Base-by-base conservation (phyloP, 2,113 vertebrate species). In the Barbus barbus region DNA sequence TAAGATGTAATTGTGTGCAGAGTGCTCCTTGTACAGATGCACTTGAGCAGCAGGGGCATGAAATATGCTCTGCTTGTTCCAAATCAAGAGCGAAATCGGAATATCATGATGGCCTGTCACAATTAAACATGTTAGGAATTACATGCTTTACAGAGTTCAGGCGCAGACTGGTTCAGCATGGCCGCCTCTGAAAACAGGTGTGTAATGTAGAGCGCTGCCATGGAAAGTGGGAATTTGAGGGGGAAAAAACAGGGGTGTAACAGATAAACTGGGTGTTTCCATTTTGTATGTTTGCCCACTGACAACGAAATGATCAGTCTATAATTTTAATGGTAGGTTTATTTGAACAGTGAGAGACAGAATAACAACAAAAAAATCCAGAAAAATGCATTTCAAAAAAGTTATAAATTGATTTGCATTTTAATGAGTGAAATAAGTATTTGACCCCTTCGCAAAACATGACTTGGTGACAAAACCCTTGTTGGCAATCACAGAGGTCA, bases 1-100 rank as follows among this genome's bases (percentile, higher is more conserved):
- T 89, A 72, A 82, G 67, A 88, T 77, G 78, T 89, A 90, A 89
- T 87, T 85, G 80, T 75, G 33, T 83, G 78, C 88, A 88, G 87
- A 83, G 78, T 82, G 31, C 48, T 61, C 41, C 67, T 86, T 81
- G 65, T 79, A 81, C 46, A 83, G 79, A 71, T 81, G 76, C 36
- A 31, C 26, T 67, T 72, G 71, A 33, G 61, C 26, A 79, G 28
- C 41, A 83, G 58, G 24, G 60, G 78, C 81, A 81, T 85, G 82
- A 86, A 88, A 71, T 86, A 83, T 71, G 69, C 36, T 63, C 38
- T 71, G 51, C 74, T 75, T 85, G 83, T 84, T 79, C 71, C 75
- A 82, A 83, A 83, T 86, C 81, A 84, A 86, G 65, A 31, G 53
- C 77, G 41, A 53, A 53, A 48, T 67, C n/a, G n/a, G n/a, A n/a